A percentile compares a stretch with the other conserved stretches of the same genome.
phyloP scores from a whole-genome alignment of 2,888 invertebrate species.

The Brassicogethes aeneus region DNA sequence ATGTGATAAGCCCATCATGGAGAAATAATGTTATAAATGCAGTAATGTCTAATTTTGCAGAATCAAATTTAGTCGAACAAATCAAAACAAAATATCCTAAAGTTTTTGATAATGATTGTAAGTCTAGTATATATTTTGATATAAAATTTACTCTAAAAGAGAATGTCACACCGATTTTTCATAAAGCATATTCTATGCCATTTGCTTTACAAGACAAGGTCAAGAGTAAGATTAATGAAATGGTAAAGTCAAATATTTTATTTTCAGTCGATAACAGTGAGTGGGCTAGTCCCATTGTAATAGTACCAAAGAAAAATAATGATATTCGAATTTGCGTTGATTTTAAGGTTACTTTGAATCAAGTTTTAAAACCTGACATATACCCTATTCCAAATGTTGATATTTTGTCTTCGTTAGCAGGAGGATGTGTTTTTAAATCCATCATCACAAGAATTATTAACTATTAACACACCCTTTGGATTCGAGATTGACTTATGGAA shows the following conservation, averaged over 20 bases:
- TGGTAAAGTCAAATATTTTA: conserved; percentile 1
- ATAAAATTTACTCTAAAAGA: background rate
- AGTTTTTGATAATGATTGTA: background rate
- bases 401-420: conserved; percentile 1
- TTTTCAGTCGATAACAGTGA: conserved; percentile 1
- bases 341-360: conserved; percentile 8
- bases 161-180: background rate
- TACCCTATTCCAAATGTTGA: background rate
- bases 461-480: conserved; percentile 24
- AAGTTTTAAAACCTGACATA: conserved; percentile 6
- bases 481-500: conserved; percentile 21
- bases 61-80: background rate
- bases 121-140: background rate
- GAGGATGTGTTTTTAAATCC: conserved; percentile 4
- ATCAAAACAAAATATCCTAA: background rate
- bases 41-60: too few species aligned
- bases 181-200: conserved; percentile 2
- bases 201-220: background rate
- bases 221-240: background rate
- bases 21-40: background rate
- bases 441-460: conserved; percentile 18
- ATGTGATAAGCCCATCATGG: background rate
- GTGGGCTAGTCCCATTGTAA: conserved; percentile 6
- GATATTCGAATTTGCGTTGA: conserved; percentile 8
- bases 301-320: background rate